These are phyloP conservation scores for Lipotes vexillifer DNA, from an alignment of 2,113 vertebrate species.

Conservation along the genomic window DNA sequence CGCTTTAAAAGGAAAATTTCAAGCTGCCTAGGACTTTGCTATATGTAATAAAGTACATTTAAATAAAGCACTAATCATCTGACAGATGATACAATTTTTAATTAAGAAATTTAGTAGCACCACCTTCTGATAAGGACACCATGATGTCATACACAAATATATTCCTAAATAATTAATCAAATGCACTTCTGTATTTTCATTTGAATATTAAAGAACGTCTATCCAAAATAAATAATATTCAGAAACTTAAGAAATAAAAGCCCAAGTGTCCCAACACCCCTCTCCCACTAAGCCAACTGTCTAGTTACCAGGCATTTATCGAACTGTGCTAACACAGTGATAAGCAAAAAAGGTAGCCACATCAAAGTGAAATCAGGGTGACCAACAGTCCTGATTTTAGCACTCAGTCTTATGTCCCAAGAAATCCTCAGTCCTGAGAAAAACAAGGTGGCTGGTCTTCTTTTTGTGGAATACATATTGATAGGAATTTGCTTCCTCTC, in stretches of 20 bases:
- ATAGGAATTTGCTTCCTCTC: neutral
- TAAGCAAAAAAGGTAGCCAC: neutral
- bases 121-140: neutral
- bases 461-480: neutral
- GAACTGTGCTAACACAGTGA: neutral
- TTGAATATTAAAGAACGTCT: conserved; percentile 7
- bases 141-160: neutral
- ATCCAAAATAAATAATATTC: conserved; percentile 1
- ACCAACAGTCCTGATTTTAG: neutral
- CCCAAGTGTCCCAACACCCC: neutral
- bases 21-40: neutral
- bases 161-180: neutral
- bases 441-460: neutral
- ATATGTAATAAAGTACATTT: neutral
- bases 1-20: neutral
- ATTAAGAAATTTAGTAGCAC: neutral
- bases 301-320: neutral
- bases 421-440: neutral
- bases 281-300: neutral
- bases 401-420: neutral
- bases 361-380: neutral
- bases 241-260: conserved; percentile 25
- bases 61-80: neutral
- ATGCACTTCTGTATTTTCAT: neutral
- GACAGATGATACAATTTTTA: neutral